phyloP scores from a whole-genome alignment of 1,140 invertebrate genomes.

The Euglossa dilemma region DNA sequence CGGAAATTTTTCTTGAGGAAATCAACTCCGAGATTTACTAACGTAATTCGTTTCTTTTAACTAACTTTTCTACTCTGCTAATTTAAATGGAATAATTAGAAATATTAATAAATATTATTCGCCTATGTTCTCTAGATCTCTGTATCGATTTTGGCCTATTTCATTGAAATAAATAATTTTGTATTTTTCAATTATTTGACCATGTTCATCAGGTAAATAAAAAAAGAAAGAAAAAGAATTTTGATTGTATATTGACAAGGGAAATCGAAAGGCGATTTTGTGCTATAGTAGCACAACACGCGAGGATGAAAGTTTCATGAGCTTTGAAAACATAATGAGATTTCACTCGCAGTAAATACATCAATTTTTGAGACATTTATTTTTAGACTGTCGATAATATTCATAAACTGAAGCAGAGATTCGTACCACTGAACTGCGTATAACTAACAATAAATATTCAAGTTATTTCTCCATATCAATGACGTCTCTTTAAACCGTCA shows the following conservation, averaged over 20 bases:
- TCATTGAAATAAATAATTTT: too few species aligned
- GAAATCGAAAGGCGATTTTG: not conserved
- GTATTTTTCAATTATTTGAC: too few species aligned
- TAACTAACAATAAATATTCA: not conserved
- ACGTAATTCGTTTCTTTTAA: too few species aligned
- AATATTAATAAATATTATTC: too few species aligned
- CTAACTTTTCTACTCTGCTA: too few species aligned
- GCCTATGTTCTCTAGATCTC: too few species aligned
- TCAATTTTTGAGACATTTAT: not conserved
- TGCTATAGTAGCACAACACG: not conserved
- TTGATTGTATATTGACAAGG: not conserved
- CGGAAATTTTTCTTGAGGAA: too few species aligned
- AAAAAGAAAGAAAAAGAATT: not conserved
- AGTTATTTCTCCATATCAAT: not conserved
- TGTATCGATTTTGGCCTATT: too few species aligned
- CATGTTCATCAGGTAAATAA: too few species aligned
- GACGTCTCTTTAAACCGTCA: not conserved
- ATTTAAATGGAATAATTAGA: too few species aligned
- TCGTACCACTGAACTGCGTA: not conserved
- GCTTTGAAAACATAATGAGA: not conserved
- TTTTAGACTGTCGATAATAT: not conserved
- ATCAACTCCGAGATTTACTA: too few species aligned
- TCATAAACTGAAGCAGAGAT: not conserved
- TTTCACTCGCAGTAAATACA: not conserved
- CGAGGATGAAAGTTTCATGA: slow-evolving; percentile 4